A percentile compares a stretch with the other conserved stretches of the same genome.
Conservation (phyloP, 2,888 invertebrate genomes). For the Dasysyrphus tricinctus region DNA sequence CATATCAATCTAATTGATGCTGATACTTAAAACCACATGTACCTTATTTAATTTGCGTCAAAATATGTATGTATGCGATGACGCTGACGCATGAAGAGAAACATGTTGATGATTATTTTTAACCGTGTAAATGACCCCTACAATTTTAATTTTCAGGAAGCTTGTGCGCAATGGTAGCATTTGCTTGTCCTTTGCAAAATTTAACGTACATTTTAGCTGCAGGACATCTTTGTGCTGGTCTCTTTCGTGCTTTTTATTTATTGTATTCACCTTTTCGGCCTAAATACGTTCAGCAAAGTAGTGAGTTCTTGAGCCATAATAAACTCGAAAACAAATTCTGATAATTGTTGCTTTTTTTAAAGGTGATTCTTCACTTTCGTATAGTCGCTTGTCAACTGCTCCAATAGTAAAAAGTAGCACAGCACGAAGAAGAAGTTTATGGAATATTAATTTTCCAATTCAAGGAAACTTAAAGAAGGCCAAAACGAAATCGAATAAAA, state of each 20-base stretch:
- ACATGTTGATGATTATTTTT: too few relatives aligned
- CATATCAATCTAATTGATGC: too few relatives aligned
- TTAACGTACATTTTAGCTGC: constrained; percentile 83
- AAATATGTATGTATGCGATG: too few relatives aligned
- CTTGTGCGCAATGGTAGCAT: constrained; percentile 85
- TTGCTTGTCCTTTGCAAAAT: constrained; percentile 85
- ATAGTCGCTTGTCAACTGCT: constrained; percentile 82
- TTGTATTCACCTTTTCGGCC: constrained; percentile 82
- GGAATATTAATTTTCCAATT: constrained; percentile 81
- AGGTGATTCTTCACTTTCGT: constrained; percentile 82
- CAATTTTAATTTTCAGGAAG: constrained; percentile 81
- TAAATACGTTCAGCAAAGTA: constrained; percentile 81
- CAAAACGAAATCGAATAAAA: constrained; percentile 78
- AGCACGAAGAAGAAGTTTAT: constrained; percentile 79
- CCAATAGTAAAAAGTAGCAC: constrained; percentile 79
- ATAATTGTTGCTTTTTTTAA: constrained; percentile 42
- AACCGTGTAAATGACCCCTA: too few relatives aligned
- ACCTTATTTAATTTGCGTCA: too few relatives aligned
- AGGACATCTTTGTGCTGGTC: constrained; percentile 81
- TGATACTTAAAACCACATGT: too few relatives aligned
- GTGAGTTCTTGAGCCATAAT: constrained; percentile 76
- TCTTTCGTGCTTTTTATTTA: constrained; percentile 82
- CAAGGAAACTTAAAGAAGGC: constrained; percentile 79
- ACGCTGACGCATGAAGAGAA: too few relatives aligned
- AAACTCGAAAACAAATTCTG: neutral